Evolutionary conservation across 2,888 invertebrate species (phyloP), one percentile per base, ranked within the genome.

Genomic region (Lottia scabra): DNA sequence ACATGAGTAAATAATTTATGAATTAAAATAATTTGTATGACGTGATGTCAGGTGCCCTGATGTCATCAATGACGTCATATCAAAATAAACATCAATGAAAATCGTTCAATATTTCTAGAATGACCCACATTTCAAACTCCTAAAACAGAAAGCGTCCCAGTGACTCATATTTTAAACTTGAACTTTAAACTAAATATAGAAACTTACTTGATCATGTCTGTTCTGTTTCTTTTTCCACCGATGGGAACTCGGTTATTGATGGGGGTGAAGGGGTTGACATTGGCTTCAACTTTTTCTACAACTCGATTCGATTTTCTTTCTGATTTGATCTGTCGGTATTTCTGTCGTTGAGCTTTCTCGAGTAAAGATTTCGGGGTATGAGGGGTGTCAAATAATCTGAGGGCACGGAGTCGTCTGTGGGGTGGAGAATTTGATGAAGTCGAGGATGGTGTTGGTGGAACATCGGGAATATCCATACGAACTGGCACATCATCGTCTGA

Each of bases 321-420:
- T 8, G 70, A 65, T 43, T 46, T 63, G 62, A 67, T 70, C 38
- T 62, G 38, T 46, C 68, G 70, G 67, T 64, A 56, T 70, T 68
- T 71, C 71, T 46, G 73, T 75, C 79, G 75, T 65, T 83, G 78
- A 0, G 88, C 84, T 83, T 94, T 94, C 85, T 94, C 93, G 45
- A 95, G 89, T 23, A 96, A 91, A 0, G 95, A 95, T 90, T 95
- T 95, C 4, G 96, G 96, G 5, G 96, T 95, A 77, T 94, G 93
- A 0, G 96, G 96, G 68, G 94, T 94, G 90, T 96, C 95, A 85
- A 95, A 95, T 0, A 96, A 90, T 81, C 95, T 93, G 84, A 91
- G 85, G 0, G 93, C 83, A 65, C 86, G 81, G 43, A 87, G 77
- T 70, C 83, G 83, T 74, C 87, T 82, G 74, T 87, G 85, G 12